Percentiles rank a stretch among this genome's conserved stretches.
phyloP scores from a whole-genome alignment of 2,113 vertebrate species.

The Lycaon pictus region DNA sequence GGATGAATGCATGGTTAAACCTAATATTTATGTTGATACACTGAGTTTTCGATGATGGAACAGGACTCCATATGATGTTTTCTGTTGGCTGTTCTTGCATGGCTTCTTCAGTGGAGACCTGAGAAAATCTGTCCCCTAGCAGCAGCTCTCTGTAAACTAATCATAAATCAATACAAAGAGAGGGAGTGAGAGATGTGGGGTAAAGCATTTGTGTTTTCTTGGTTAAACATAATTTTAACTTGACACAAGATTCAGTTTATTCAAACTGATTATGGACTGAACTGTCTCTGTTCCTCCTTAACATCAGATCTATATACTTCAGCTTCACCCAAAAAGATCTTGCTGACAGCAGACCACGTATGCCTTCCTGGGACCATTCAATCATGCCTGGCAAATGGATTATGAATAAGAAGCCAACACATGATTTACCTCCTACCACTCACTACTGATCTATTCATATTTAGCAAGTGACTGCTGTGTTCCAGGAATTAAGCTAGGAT shows the following conservation, averaged over 20 bases:
- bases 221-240: slow-evolving; percentile 33
- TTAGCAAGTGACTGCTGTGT: background rate
- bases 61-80: background rate
- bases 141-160: slow-evolving; percentile 36
- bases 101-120: slow-evolving; percentile 28
- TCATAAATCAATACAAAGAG: slow-evolving; percentile 48
- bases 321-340: background rate
- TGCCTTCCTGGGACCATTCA: background rate
- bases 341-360: background rate
- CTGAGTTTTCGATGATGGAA: background rate
- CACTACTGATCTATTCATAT: background rate
- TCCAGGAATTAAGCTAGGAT: background rate
- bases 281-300: background rate
- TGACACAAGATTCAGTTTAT: slow-evolving; percentile 50
- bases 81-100: background rate
- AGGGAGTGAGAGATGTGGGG: background rate
- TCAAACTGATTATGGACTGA: slow-evolving; percentile 5
- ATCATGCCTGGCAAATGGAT: background rate
- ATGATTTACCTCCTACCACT: background rate
- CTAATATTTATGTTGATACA: background rate
- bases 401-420: background rate
- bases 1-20: background rate
- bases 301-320: background rate
- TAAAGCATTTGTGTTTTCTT: background rate
- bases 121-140: slow-evolving; percentile 57